Evolutionary conservation across 1,140 invertebrate species (phyloP).

Genomic region (Brachionus manjavacas): DNA sequence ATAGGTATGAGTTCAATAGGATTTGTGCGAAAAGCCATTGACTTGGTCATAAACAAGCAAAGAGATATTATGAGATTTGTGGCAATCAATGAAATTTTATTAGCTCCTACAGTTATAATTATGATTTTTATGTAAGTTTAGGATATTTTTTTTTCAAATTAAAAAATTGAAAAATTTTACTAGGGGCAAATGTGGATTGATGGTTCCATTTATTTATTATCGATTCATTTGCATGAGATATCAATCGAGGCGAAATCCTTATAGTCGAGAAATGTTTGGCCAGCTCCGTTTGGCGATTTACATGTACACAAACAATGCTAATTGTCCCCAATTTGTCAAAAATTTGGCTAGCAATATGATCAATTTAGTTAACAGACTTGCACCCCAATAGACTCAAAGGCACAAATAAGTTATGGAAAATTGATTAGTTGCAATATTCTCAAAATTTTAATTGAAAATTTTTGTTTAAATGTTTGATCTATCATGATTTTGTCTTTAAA

Average conservation of each 20-base stretch:
- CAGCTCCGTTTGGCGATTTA: constrained; percentile 68
- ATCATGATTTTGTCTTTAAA: neutral
- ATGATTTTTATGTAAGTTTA: constrained; percentile 77
- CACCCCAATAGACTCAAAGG: constrained; percentile 57
- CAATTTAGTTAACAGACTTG: constrained; percentile 63
- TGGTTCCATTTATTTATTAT: constrained; percentile 89
- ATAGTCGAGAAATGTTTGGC: constrained; percentile 78
- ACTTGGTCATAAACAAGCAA: constrained; percentile 64
- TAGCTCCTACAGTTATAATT: constrained; percentile 78
- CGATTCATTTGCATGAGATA: constrained; percentile 84
- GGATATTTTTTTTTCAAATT: too few species aligned
- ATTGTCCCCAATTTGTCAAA: constrained; percentile 62
- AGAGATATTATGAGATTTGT: constrained; percentile 77
- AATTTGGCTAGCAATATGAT: constrained; percentile 61
- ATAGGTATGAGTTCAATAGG: constrained; percentile 25
- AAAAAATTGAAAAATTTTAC: too few species aligned
- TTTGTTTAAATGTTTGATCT: too few species aligned
- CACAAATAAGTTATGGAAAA: neutral
- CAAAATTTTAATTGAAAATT: too few species aligned
- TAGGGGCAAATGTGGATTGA: constrained; percentile 64
- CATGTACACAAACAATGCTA: constrained; percentile 62
- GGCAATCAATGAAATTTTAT: constrained; percentile 80
- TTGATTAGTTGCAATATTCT: neutral
- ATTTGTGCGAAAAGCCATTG: neutral
- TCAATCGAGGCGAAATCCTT: constrained; percentile 84